phyloP scores from a whole-genome alignment of 2,113 vertebrate species.

The Sinocyclocheilus maitianheensis region DNA sequence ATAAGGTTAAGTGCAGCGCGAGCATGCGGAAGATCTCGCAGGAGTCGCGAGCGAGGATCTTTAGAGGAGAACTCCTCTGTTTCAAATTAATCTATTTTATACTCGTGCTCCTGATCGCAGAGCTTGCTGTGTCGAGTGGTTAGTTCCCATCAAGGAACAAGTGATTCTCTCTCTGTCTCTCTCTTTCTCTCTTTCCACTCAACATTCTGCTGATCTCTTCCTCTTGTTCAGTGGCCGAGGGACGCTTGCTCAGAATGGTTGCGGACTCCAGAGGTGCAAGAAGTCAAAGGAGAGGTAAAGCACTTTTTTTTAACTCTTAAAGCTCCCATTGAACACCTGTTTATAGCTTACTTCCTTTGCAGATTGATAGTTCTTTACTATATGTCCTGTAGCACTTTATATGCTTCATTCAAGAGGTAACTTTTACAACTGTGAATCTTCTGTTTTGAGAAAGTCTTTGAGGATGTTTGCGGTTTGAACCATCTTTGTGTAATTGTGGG shows the following conservation, averaged over 20 bases:
- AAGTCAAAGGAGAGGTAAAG: constrained; percentile 90
- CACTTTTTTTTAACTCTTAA: not conserved
- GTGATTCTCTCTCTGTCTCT: constrained; percentile 63
- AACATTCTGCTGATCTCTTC: constrained; percentile 63
- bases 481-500: not conserved
- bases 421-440: not conserved
- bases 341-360: not conserved
- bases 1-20: constrained; percentile 73
- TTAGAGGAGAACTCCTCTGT: constrained; percentile 43
- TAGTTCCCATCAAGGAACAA: constrained; percentile 74
- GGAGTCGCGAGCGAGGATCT: constrained; percentile 33
- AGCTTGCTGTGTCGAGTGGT: constrained; percentile 68
- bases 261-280: constrained; percentile 76
- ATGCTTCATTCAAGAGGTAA: not conserved
- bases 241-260: constrained; percentile 79
- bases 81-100: constrained; percentile 48
- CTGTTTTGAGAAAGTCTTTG: not conserved
- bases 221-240: constrained; percentile 82
- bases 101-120: constrained; percentile 42
- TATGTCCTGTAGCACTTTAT: constrained; percentile 2
- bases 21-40: constrained; percentile 38
- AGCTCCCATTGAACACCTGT: constrained; percentile 9
- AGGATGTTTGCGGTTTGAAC: not conserved
- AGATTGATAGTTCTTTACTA: not conserved
- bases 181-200: constrained; percentile 50